These are phyloP conservation scores for Lichenostomus cassidix DNA, from an alignment of 2,113 vertebrate species.

Conservation along the genomic window DNA sequence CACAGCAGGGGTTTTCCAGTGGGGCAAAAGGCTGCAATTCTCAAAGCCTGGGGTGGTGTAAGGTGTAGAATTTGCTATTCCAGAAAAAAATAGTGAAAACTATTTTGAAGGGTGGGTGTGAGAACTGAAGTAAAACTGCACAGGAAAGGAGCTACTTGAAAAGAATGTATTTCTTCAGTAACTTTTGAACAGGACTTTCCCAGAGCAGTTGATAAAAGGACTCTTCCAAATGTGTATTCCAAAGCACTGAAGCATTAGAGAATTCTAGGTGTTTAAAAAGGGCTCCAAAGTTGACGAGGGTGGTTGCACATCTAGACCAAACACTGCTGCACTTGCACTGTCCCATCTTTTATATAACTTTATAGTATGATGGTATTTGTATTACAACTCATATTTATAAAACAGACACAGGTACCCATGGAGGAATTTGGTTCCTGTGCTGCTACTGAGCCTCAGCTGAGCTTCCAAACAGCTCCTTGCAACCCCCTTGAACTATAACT, in stretches of 20 bases:
- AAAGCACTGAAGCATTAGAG: accelerated
- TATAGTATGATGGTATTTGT: background rate
- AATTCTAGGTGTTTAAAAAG: background rate
- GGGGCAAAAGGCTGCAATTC: background rate
- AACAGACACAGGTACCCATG: accelerated
- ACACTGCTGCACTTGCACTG: too few relatives aligned
- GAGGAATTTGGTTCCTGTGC: background rate
- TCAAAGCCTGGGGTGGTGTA: background rate
- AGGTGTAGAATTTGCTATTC: too few relatives aligned
- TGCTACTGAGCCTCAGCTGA: background rate
- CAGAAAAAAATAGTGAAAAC: background rate
- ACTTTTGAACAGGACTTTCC: background rate
- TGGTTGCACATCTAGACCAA: accelerated
- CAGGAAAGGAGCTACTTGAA: background rate
- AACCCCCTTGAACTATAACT: background rate
- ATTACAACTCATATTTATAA: too few relatives aligned
- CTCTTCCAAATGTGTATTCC: accelerated
- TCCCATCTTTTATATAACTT: too few relatives aligned
- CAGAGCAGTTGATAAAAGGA: background rate
- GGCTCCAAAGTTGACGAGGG: background rate
- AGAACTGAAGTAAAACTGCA: accelerated
- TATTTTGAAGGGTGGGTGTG: background rate
- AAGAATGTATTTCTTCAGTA: accelerated
- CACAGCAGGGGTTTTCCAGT: accelerated
- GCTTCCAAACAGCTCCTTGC: background rate